Conservation (phyloP, 1,140 invertebrate genomes). For the Drosophila arawakana region DNA sequence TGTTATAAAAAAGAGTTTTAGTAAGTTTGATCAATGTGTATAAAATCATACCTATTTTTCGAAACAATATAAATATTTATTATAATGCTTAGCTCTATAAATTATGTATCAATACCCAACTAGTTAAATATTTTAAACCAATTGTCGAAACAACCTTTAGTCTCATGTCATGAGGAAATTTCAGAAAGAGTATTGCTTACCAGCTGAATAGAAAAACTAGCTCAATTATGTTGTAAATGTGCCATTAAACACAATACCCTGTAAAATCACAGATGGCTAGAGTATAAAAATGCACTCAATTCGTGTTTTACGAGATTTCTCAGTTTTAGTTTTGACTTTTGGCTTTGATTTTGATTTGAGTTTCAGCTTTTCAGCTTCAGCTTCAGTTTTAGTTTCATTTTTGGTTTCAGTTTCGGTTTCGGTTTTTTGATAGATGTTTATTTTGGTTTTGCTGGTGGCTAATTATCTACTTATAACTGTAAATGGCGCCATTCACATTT, state of each 20-base stretch:
- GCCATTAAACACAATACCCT: neutral
- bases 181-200: too few species aligned
- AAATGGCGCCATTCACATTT: constrained; percentile 46
- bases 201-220: neutral
- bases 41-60: too few species aligned
- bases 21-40: too few species aligned
- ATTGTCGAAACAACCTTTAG: too few species aligned
- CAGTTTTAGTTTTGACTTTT: constrained; percentile 5
- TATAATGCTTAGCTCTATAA: too few species aligned
- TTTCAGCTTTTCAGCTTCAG: neutral
- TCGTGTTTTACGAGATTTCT: neutral
- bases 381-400: neutral
- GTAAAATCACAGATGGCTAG: neutral
- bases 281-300: constrained; percentile 3
- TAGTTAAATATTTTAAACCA: too few species aligned
- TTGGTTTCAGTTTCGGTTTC: neutral
- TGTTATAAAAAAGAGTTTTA: too few species aligned
- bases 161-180: too few species aligned
- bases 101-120: too few species aligned
- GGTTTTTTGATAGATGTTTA: constrained; percentile 12
- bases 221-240: neutral
- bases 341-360: too few species aligned
- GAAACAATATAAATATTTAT: too few species aligned
- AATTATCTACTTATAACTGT: constrained; percentile 37
- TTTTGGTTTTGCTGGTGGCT: constrained; percentile 34